A percentile compares a stretch with the other conserved stretches of the same genome.
Evolutionary conservation across 2,113 vertebrate genomes (phyloP).

Genomic region (Triplophysa dalaica): DNA sequence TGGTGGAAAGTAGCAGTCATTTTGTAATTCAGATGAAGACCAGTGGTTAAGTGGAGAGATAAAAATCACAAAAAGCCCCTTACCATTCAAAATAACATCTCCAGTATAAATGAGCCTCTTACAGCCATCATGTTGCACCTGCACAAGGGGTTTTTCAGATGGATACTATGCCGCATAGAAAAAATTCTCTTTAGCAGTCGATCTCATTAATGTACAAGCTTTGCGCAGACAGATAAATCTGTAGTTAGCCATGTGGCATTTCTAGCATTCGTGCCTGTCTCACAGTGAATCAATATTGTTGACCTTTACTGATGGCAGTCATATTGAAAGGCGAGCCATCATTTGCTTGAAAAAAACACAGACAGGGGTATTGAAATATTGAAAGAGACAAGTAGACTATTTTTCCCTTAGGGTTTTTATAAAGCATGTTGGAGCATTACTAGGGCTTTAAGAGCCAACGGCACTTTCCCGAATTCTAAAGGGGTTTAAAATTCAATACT

Average conservation of each 20-base stretch:
- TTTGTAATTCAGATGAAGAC: slow-evolving; percentile 39
- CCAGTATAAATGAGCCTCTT: slow-evolving; percentile 33
- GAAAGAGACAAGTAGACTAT: slow-evolving; percentile 13
- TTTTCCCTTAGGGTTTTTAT: background rate
- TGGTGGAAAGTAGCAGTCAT: slow-evolving; percentile 41
- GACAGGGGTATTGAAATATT: slow-evolving; percentile 26
- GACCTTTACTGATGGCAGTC: slow-evolving; percentile 50
- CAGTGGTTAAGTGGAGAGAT: slow-evolving; percentile 31
- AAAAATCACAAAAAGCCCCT: slow-evolving; percentile 42
- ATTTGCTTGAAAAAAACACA: slow-evolving; percentile 32
- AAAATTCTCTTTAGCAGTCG: slow-evolving; percentile 31
- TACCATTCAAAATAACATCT: slow-evolving; percentile 41
- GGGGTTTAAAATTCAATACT: slow-evolving; percentile 41
- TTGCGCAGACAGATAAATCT: slow-evolving; percentile 42
- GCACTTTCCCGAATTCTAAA: slow-evolving; percentile 22
- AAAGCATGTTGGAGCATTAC: slow-evolving; percentile 18
- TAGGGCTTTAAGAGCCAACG: background rate
- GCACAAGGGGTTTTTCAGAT: slow-evolving; percentile 20
- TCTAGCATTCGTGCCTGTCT: slow-evolving; percentile 41
- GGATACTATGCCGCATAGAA: slow-evolving; percentile 17
- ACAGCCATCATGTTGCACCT: slow-evolving; percentile 24
- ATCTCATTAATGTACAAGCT: slow-evolving; percentile 28
- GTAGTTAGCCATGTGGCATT: slow-evolving; percentile 45
- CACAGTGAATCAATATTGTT: slow-evolving; percentile 44
- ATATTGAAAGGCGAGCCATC: slow-evolving; percentile 22